These are phyloP conservation scores for Dermatemys mawii DNA, from an alignment of 2,113 vertebrate genomes.

Conservation along the genomic window DNA sequence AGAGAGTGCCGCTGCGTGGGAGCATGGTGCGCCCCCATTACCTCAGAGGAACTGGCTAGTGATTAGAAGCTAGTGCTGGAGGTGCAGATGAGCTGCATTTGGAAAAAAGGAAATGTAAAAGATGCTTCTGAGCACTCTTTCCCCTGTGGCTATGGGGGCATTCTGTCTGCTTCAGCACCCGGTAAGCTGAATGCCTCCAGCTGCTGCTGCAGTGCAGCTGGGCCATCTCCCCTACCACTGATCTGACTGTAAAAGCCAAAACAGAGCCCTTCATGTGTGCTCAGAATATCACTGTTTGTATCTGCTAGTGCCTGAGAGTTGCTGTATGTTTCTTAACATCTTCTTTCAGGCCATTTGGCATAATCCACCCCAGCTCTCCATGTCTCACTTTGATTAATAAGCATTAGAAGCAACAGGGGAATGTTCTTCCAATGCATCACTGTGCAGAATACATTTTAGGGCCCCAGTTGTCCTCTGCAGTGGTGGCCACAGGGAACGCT, in stretches of 20 bases:
- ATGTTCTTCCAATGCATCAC: background rate
- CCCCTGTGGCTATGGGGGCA: background rate
- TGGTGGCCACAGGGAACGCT: background rate
- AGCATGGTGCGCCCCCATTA: background rate
- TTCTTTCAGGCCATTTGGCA: background rate
- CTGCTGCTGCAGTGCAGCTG: background rate
- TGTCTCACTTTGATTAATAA: background rate
- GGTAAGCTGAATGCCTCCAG: background rate
- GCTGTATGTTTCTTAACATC: background rate
- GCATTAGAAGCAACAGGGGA: background rate
- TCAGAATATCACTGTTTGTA: background rate
- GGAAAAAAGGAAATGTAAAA: background rate
- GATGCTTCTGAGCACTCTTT: background rate
- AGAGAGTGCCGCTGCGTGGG: fast-evolving
- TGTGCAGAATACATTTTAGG: background rate
- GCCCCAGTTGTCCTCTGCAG: background rate
- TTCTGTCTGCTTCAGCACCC: background rate
- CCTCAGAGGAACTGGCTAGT: background rate
- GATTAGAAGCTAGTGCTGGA: background rate
- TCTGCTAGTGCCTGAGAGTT: background rate
- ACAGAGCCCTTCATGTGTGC: background rate
- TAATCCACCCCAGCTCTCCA: background rate
- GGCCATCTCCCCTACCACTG: background rate
- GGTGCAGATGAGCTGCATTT: background rate
- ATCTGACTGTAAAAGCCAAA: background rate